A percentile compares a stretch with the other conserved stretches of the same genome.
These are phyloP conservation scores for Cyclura pinguis DNA, from an alignment of 2,797 vertebrate species.

Conservation along the genomic window DNA sequence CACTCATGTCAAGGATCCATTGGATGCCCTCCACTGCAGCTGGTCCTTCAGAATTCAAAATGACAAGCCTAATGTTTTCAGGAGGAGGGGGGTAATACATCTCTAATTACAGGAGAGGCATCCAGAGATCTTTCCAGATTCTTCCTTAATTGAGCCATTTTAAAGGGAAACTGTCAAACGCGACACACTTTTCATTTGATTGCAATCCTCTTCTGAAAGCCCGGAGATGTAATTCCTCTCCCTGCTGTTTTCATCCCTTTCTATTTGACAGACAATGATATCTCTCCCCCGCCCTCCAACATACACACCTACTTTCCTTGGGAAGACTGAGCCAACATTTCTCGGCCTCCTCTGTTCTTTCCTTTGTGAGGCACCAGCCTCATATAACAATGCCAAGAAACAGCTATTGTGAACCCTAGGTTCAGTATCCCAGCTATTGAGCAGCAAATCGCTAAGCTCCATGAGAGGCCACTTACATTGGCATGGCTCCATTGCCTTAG, in stretches of 20 bases:
- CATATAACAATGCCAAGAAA: neutral
- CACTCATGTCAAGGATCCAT: neutral
- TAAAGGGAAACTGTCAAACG: constrained; percentile 39
- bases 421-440: neutral
- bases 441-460: neutral
- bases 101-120: constrained; percentile 45
- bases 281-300: neutral
- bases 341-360: neutral
- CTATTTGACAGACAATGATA: constrained; percentile 4
- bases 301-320: neutral
- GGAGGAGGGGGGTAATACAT: neutral
- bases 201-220: constrained; percentile 31
- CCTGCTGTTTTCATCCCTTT: constrained; percentile 25
- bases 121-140: constrained; percentile 45
- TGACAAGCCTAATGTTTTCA: constrained; percentile 12
- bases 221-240: constrained; percentile 11
- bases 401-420: neutral
- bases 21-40: constrained; percentile 32
- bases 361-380: neutral
- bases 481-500: neutral
- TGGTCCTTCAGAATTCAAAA: constrained; percentile 31
- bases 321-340: constrained; percentile 11
- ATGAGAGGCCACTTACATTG: neutral
- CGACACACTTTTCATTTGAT: constrained; percentile 30
- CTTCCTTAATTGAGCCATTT: constrained; percentile 48